Evolutionary conservation across 2,888 invertebrate species (phyloP), one percentile per base, ranked within the genome.

Genomic region (Atherix ibis): DNA sequence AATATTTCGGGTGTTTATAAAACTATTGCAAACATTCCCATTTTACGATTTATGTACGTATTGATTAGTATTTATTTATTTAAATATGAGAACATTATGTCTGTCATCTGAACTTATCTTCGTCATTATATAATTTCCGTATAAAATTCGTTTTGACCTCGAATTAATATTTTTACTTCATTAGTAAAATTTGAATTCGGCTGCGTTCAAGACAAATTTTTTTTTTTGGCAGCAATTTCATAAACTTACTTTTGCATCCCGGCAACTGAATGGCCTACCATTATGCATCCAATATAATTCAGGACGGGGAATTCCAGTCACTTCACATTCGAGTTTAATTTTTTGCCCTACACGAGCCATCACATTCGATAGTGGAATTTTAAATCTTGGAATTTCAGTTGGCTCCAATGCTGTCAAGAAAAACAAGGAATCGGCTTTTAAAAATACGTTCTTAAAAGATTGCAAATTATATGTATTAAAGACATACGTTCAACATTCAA

Each of bases 321-420:
- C 70, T 51, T 72, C 64, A 44, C 78, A 77, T 56, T 79, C 77
- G 45, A 82, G 58, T 55, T 73, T 73, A 48, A 79, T 66, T 56
- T 73, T 76, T 51, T 80, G 76, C 30, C 80, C 79, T 36, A 76
- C 72, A 44, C 75, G 65, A 5, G 73, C 75, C 71, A 76, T 76
- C n/a, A 73, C 69, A 55, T 79, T 77, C 3, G 71, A 70, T 22
- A 79, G 61, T 3, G 75, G 70, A 36, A 64, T 58, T 31, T 67
- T 58, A 45, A 81, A 76, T 35, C 56, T 58, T 10, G 79, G 78
- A 37, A 67, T 55, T 52, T 73, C 71, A n/a, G 68, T 65, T 25
- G 71, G 68, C 46, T 71, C 69, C 40, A 69, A 57, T 35, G 75
- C 76, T 74, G 53, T 18, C 63, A 48, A 39, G 30, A 45, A 27